phyloP scores from a whole-genome alignment of 53 echinoderm and acorn worm genomes.

The Echinarachnius parma region DNA sequence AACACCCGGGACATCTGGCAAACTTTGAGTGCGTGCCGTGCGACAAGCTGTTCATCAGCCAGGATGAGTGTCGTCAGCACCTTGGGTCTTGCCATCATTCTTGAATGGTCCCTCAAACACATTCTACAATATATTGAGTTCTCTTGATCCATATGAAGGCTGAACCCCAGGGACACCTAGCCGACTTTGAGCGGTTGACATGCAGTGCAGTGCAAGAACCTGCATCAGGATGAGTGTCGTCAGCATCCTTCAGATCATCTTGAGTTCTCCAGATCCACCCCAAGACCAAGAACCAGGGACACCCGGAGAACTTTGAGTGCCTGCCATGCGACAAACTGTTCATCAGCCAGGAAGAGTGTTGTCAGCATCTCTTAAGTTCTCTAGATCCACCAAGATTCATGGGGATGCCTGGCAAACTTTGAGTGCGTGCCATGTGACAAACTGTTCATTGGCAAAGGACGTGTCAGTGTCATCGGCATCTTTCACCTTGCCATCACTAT shows the following conservation, averaged over 20 bases:
- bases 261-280: constrained; percentile 23
- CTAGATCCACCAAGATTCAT: too few species aligned
- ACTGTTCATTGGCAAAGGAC: neutral
- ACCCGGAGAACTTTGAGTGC: constrained; percentile 28
- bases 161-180: constrained; percentile 19
- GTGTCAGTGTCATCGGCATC: too few species aligned
- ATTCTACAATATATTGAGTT: too few species aligned
- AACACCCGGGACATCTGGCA: constrained; percentile 18
- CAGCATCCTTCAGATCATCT: too few species aligned
- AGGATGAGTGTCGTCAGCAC: constrained; percentile 23
- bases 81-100: constrained; percentile 11
- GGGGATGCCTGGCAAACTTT: neutral
- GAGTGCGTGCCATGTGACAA: neutral
- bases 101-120: constrained; percentile 3
- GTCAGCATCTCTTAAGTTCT: too few species aligned
- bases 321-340: constrained; percentile 23
- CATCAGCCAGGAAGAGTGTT: constrained; percentile 25
- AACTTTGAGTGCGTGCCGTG: constrained; percentile 32
- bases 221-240: too few species aligned
- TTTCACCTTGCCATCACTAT: too few species aligned
- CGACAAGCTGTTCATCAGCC: constrained; percentile 28
- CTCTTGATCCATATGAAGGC: constrained; percentile 34
- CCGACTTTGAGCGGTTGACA: constrained; percentile 18
- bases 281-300: constrained; percentile 24
- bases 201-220: too few species aligned